A percentile compares a stretch with the other conserved stretches of the same genome.
phyloP scores from a whole-genome alignment of 2,888 invertebrate species.

The Liopterus haemorrhoidalis region DNA sequence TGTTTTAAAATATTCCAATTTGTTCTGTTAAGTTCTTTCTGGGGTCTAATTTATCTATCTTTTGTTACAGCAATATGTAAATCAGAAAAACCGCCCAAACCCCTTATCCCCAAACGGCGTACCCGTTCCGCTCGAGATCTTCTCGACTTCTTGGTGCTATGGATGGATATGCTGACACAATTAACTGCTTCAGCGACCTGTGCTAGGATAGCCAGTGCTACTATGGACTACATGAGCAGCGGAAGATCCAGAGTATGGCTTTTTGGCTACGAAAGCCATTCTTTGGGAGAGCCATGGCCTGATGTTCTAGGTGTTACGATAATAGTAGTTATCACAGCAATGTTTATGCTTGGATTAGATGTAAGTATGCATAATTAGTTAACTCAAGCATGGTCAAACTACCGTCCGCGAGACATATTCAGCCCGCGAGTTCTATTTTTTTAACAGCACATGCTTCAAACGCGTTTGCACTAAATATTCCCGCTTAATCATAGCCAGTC shows the following conservation, averaged over 20 bases:
- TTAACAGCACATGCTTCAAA: neutral
- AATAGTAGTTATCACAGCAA: constrained; percentile 54
- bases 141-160: constrained; percentile 54
- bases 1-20: too few relatives aligned
- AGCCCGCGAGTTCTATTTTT: constrained; percentile 1
- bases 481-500: too few relatives aligned
- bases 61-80: constrained; percentile 36
- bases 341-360: constrained; percentile 61
- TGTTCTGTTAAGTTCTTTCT: too few relatives aligned
- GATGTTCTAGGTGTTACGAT: constrained; percentile 58
- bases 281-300: constrained; percentile 58
- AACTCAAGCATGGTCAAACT: too few relatives aligned
- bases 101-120: constrained; percentile 34
- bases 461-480: too few relatives aligned
- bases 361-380: constrained; percentile 39
- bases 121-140: constrained; percentile 50
- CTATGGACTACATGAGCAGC: constrained; percentile 57
- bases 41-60: neutral
- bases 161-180: constrained; percentile 56
- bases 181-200: constrained; percentile 57
- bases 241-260: constrained; percentile 56
- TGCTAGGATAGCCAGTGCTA: constrained; percentile 56
- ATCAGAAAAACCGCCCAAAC: constrained; percentile 24
- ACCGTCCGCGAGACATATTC: constrained; percentile 3
- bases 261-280: constrained; percentile 54